A percentile compares a stretch with the other conserved stretches of the same genome.
These are phyloP conservation scores for Saimiri boliviensis DNA, from an alignment of 2,113 vertebrate genomes.

Conservation along the genomic window DNA sequence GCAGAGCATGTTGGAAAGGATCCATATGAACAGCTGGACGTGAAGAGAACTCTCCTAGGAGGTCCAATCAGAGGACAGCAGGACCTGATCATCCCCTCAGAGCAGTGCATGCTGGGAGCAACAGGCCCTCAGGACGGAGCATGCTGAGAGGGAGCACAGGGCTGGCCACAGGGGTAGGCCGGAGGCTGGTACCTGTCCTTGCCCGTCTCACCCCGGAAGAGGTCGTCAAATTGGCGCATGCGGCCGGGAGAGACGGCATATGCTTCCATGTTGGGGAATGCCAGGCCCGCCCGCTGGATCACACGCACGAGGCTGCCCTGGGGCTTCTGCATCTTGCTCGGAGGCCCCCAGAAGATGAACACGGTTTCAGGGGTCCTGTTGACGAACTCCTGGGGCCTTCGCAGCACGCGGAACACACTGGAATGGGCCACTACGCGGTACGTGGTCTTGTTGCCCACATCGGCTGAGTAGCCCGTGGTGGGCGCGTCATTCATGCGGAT, in stretches of 20 bases:
- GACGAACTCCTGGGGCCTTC: conserved; percentile 91
- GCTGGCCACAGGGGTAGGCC: background rate
- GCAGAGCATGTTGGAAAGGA: background rate
- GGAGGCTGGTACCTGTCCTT: conserved; percentile 90
- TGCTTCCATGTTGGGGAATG: conserved; percentile 90
- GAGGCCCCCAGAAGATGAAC: conserved; percentile 96
- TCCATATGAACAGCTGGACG: background rate
- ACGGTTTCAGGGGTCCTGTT: conserved; percentile 87
- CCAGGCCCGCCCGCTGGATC: conserved; percentile 91
- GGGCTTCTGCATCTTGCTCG: conserved; percentile 91
- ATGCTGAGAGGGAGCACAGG: background rate
- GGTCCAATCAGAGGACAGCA: background rate
- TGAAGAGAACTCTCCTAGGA: background rate
- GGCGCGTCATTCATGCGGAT: conserved; percentile 99
- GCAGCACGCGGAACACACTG: conserved; percentile 93
- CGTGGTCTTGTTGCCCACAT: conserved; percentile 93
- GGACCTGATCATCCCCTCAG: background rate
- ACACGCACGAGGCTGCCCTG: conserved; percentile 89
- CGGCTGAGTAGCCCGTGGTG: conserved; percentile 88
- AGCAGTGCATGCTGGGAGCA: background rate
- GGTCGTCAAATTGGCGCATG: conserved; percentile 94
- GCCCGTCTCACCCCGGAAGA: conserved; percentile 95
- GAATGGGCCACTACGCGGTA: conserved; percentile 96
- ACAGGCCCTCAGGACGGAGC: background rate
- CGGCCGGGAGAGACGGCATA: conserved; percentile 88